Percentiles rank a stretch among this genome's conserved stretches.
Evolutionary conservation across 2,888 invertebrate genomes (phyloP).

Genomic region (Pristionchus fissidentatus): DNA sequence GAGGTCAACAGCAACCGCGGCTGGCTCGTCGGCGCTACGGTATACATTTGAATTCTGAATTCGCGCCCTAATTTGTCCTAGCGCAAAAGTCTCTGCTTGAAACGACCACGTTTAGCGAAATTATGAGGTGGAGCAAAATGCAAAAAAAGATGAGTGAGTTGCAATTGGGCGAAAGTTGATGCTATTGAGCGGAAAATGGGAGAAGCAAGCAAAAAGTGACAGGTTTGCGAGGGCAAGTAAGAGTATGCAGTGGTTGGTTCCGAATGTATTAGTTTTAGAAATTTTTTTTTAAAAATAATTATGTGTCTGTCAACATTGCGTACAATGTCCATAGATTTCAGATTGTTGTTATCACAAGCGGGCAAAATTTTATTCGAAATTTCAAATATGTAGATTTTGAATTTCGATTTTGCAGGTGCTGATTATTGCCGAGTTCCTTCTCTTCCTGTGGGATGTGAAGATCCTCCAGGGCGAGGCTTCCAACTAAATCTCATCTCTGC

Average conservation of each 20-base stretch:
- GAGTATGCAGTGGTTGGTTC: too few relatives aligned
- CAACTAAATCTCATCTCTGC: slow-evolving; percentile 56
- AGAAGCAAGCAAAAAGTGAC: slow-evolving; percentile 25
- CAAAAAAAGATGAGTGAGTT: too few relatives aligned
- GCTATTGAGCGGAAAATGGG: not conserved
- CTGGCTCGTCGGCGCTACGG: slow-evolving; percentile 60
- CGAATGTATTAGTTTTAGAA: too few relatives aligned
- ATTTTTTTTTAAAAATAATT: not conserved
- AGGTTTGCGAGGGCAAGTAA: not conserved
- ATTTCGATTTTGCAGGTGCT: slow-evolving; percentile 57
- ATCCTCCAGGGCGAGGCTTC: slow-evolving; percentile 71
- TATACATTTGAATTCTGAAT: slow-evolving; percentile 36
- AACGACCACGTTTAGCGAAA: not conserved
- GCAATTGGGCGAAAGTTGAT: not conserved
- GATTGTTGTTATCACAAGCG: not conserved
- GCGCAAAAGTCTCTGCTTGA: not conserved
- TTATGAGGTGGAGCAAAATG: not conserved
- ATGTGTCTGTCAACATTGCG: not conserved
- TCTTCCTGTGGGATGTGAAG: slow-evolving; percentile 73
- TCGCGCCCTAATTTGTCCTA: not conserved
- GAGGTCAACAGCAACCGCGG: slow-evolving; percentile 60
- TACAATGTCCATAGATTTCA: not conserved
- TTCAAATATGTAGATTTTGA: not conserved
- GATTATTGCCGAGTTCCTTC: slow-evolving; percentile 66
- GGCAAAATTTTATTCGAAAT: not conserved